phyloP scores from a whole-genome alignment of 2,888 invertebrate genomes.

The Catocala nupta region DNA sequence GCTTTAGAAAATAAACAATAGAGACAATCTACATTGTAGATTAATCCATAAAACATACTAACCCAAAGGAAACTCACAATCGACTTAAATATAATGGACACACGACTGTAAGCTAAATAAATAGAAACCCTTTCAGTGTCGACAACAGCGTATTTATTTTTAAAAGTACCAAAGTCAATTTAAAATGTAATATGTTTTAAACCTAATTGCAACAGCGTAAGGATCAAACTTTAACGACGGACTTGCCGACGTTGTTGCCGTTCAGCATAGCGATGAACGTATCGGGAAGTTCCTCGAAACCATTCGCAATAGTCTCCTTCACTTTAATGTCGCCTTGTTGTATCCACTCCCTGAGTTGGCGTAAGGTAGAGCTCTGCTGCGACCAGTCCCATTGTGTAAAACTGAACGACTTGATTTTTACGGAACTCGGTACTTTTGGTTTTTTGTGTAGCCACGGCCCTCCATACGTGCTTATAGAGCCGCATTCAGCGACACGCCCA shows the following conservation, averaged over 20 bases:
- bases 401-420: conserved; percentile 57
- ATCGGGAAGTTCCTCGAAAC: conserved; percentile 62
- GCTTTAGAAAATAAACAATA: conserved; percentile 11
- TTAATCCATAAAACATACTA: conserved; percentile 14
- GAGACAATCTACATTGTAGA: conserved; percentile 9
- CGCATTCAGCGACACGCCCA: conserved; percentile 88
- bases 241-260: conserved; percentile 59
- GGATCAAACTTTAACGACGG: conserved; percentile 60
- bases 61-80: conserved; percentile 18
- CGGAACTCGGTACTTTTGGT: conserved; percentile 33
- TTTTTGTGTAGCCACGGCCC: conserved; percentile 19
- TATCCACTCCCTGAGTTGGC: conserved; percentile 59
- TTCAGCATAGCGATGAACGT: conserved; percentile 55
- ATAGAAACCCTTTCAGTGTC: conserved; percentile 33
- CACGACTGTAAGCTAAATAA: conserved; percentile 24
- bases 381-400: conserved; percentile 63
- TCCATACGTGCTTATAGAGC: conserved; percentile 87
- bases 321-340: conserved; percentile 57
- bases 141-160: conserved; percentile 13
- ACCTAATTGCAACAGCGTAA: conserved; percentile 32
- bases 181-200: conserved; percentile 13
- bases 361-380: conserved; percentile 50
- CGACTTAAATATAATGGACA: conserved; percentile 26
- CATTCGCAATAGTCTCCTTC: conserved; percentile 61
- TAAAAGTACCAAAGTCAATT: conserved; percentile 10